These are phyloP conservation scores for Phylloscopus trochilus DNA, from an alignment of 2,113 vertebrate species.

Conservation along the genomic window DNA sequence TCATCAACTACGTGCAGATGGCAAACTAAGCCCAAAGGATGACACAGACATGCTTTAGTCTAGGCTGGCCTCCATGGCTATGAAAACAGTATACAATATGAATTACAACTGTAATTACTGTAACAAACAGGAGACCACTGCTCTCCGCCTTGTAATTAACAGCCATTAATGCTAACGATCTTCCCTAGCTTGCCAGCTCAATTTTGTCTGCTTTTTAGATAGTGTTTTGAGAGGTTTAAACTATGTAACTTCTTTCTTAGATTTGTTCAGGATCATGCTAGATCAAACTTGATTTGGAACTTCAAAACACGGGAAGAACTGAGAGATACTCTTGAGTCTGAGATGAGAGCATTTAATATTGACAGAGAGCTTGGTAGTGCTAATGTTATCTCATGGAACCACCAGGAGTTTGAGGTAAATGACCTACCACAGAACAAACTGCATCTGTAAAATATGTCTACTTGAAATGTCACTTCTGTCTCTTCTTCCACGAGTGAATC, in stretches of 20 bases:
- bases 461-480: not conserved
- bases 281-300: conserved; percentile 98
- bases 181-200: not conserved
- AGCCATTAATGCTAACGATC: not conserved
- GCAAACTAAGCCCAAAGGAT: not conserved
- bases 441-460: not conserved
- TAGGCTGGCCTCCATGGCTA: not conserved
- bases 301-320: conserved; percentile 97
- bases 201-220: not conserved
- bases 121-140: not conserved
- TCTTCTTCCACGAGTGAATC: not conserved
- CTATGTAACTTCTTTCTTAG: conserved; percentile 60
- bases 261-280: conserved; percentile 93
- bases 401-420: conserved; percentile 96
- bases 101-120: not conserved
- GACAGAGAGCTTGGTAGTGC: conserved; percentile 93
- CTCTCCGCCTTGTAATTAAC: not conserved
- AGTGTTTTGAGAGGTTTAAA: not conserved
- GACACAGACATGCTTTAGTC: not conserved
- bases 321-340: conserved; percentile 91
- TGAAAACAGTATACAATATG: not conserved
- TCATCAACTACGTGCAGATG: not conserved
- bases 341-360: conserved; percentile 93
- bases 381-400: conserved; percentile 96
- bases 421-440: not conserved